Conservation (phyloP, 2,888 invertebrate genomes). For the Phaonia tiefii region DNA sequence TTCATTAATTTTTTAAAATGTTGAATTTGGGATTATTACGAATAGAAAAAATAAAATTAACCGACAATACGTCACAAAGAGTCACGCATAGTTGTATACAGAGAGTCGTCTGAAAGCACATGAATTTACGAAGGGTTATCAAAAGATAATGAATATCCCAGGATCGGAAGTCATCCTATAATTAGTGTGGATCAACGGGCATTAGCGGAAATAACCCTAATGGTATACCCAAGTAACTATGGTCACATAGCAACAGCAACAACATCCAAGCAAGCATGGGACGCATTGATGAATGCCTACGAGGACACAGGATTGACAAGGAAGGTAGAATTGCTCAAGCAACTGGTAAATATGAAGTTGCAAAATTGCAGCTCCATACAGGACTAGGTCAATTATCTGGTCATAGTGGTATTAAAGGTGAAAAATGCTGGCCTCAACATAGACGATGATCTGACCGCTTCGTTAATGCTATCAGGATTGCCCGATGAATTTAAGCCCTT, state of each 20-base stretch:
- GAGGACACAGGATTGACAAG: no score
- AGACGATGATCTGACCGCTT: constrained; percentile 55
- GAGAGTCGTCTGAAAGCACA: no score
- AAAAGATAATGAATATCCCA: neutral
- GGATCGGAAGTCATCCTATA: no score
- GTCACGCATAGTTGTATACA: no score
- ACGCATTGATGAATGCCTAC: no score
- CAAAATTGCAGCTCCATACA: constrained; percentile 41
- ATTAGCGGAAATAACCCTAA: neutral
- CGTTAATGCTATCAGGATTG: constrained; percentile 37
- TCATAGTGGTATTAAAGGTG: constrained; percentile 43
- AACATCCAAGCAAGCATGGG: neutral
- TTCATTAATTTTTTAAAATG: no score
- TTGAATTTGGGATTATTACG: no score
- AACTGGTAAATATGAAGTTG: no score
- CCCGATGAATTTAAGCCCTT: constrained; percentile 27
- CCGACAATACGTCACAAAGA: no score
- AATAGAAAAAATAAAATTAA: no score
- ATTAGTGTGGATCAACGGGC: neutral
- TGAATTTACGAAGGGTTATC: no score
- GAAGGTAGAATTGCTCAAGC: no score
- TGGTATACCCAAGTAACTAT: neutral
- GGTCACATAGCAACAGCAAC: neutral
- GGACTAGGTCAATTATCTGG: constrained; percentile 57
- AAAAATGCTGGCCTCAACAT: constrained; percentile 39